Evolutionary conservation across 1,140 invertebrate species (phyloP), one percentile per base, ranked within the genome.

Genomic region (Palaemon carinicauda): DNA sequence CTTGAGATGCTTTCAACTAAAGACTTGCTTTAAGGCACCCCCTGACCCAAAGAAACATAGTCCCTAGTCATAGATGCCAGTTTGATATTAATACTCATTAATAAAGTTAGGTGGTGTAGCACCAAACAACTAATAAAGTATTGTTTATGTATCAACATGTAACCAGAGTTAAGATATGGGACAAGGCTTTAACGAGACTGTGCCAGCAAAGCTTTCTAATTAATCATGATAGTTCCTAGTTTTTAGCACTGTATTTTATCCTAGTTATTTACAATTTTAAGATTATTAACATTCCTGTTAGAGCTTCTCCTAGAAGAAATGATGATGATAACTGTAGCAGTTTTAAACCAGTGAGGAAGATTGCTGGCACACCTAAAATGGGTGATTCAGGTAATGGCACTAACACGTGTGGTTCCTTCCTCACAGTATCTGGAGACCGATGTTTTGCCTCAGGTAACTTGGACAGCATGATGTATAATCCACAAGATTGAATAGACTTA

Each of bases 381-480:
- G 77, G 54, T 80, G 84, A 80, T 51, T 51, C 73, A 78, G 84
- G 84, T 56, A 71, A 80, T 80, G 84, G 84, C 65, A 86, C 84
- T 86, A 86, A 86, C 84, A 29, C 52, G 53, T 80, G 84, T 86
- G 84, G 84, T 86, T 86, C 84, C 84, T 86, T 86, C 78, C 84
- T 86, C 77, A 86, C 84, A 86, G 84, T 86, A 86, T 80, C 84
- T 86, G 84, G 77, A 86, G 84, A 86, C 84, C 77, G 84, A 86
- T 86, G 84, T 86, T 86, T 80, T 86, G 84, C 84, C 84, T 80
- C 84, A 86, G 84, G 84, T 86, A 86, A 86, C 51, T 54, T 86
- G 77, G 50, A 65, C 50, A 79, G 77, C 84, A 86, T 86, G 84
- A 73, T 73, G 54, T 73, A 75, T 86, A 86, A 86, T 78, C 54